Evolutionary conservation across 2,888 invertebrate genomes (phyloP).

Genomic region (Drosophila diplacantha): DNA sequence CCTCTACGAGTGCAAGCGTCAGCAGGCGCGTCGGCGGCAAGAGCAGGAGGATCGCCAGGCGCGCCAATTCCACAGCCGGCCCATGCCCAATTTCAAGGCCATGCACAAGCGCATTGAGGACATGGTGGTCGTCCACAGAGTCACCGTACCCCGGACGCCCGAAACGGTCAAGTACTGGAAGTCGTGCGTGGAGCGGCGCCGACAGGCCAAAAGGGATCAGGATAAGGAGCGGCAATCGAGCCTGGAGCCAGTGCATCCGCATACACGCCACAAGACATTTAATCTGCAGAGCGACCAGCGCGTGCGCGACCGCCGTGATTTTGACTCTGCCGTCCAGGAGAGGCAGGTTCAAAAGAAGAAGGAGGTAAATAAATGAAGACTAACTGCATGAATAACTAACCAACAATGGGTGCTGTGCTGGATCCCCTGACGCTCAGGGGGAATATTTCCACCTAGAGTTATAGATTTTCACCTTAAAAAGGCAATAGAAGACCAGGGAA

Average conservation of each 20-base stretch:
- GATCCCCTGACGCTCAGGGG: background rate
- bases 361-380: conserved; percentile 63
- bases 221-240: background rate
- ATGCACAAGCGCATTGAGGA: conserved; percentile 48
- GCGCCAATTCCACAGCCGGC: conserved; percentile 74
- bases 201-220: conserved; percentile 30
- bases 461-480: background rate
- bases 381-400: background rate
- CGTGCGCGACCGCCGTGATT: conserved; percentile 71
- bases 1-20: conserved; percentile 55
- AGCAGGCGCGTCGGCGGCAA: conserved; percentile 42
- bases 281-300: conserved; percentile 72
- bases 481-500: too few species aligned
- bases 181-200: conserved; percentile 48
- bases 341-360: conserved; percentile 67
- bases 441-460: background rate
- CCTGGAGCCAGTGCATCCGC: background rate
- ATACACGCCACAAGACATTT: conserved; percentile 61
- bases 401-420: background rate
- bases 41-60: conserved; percentile 72
- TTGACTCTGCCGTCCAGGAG: conserved; percentile 61
- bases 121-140: conserved; percentile 45
- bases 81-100: conserved; percentile 70
- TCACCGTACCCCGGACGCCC: conserved; percentile 72
- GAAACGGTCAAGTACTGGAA: conserved; percentile 69